Percentiles rank a stretch among this genome's conserved stretches.
These are phyloP conservation scores for Tarsius wallacei DNA, from an alignment of 2,797 vertebrate genomes.

Conservation along the genomic window DNA sequence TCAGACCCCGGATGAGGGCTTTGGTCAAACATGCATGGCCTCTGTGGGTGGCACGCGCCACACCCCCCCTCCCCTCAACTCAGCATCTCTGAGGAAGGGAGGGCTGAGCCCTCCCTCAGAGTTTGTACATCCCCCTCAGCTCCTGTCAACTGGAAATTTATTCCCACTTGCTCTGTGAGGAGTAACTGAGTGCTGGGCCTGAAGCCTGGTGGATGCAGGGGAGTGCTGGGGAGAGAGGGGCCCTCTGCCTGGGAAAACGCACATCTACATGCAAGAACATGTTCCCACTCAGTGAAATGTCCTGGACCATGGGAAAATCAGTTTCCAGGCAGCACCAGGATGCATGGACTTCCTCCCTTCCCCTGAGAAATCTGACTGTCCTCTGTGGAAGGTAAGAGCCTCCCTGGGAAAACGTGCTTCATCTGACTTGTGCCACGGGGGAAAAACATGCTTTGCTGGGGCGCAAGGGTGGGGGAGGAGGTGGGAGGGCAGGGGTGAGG, in stretches of 20 bases:
- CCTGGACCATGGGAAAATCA: conserved; percentile 43
- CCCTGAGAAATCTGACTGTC: conserved; percentile 54
- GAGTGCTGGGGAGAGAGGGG: conserved; percentile 27
- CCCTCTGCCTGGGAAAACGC: conserved; percentile 80
- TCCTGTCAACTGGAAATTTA: not conserved
- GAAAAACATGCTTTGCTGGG: conserved; percentile 76
- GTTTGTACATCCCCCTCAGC: not conserved
- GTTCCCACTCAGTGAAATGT: conserved; percentile 70
- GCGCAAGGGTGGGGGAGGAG: not conserved
- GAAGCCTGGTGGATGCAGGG: not conserved
- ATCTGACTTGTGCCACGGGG: conserved; percentile 70
- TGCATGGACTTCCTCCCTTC: not conserved
- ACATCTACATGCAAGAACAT: conserved; percentile 81
- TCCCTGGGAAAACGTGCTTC: conserved; percentile 48
- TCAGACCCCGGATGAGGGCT: conserved; percentile 66
- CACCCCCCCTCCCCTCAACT: not conserved
- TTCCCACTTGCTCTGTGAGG: conserved; percentile 36
- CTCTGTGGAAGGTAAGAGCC: conserved; percentile 31
- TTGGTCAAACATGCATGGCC: conserved; percentile 80
- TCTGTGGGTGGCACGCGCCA: conserved; percentile 36
- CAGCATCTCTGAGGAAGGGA: not conserved
- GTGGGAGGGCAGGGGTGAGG: not conserved
- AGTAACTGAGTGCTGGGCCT: conserved; percentile 30
- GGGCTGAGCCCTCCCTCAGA: not conserved
- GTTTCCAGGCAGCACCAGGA: conserved; percentile 61